Conservation (phyloP, 2,888 invertebrate genomes). For the Oeneis ivallda region DNA sequence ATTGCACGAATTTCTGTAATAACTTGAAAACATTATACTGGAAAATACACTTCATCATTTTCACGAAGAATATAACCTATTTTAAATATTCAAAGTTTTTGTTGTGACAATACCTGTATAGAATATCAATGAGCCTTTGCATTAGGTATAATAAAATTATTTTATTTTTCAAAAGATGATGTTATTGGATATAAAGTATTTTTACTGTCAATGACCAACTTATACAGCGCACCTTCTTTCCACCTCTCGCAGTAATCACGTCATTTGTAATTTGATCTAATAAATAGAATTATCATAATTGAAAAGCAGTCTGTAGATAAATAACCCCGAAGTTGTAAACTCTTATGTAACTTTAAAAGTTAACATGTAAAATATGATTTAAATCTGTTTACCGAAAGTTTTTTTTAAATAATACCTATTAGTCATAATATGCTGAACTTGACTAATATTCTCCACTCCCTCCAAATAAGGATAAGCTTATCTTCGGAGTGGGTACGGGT, state of each 20-base stretch:
- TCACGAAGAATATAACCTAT: not conserved
- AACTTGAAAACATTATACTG: not conserved
- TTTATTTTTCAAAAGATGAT: not conserved
- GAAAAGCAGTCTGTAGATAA: no score
- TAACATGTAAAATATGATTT: no score
- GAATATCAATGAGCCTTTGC: not conserved
- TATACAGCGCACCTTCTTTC: constrained; percentile 14
- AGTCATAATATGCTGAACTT: no score
- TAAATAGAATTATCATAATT: not conserved
- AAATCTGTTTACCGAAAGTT: no score
- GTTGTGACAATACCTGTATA: not conserved
- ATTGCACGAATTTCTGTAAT: not conserved
- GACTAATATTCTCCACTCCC: no score
- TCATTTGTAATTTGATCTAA: constrained; percentile 20
- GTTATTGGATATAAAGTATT: constrained; percentile 26
- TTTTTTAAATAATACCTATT: no score
- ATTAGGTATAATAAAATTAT: not conserved
- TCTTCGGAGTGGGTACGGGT: no score
- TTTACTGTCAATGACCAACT: constrained; percentile 23
- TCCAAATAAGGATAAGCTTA: no score
- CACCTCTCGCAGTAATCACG: constrained; percentile 26
- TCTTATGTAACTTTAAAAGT: no score
- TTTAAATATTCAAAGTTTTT: constrained; percentile 1
- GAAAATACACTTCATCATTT: not conserved
- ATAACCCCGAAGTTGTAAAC: no score